Percentiles rank a stretch among this genome's conserved stretches.
Conservation (phyloP, 2,888 invertebrate species). For the Hyposoter dolosus region DNA sequence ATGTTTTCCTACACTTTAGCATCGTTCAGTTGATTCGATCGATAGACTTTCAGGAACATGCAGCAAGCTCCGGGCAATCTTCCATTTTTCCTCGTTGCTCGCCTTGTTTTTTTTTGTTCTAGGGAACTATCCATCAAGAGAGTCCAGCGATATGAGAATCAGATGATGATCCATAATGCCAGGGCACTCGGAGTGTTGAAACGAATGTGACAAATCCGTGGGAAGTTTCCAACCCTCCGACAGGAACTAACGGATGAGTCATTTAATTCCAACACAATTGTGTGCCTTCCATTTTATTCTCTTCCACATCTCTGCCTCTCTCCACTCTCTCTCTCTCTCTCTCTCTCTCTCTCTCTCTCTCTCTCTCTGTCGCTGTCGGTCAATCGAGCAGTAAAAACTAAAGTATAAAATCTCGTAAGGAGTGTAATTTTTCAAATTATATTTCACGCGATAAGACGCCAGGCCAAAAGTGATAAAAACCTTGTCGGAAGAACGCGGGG, state of each 20-base stretch:
- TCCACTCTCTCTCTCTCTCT: background rate
- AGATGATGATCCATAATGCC: conserved; percentile 27
- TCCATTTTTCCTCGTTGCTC: conserved; percentile 2
- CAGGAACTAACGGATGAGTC: background rate
- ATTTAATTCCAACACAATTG: conserved; percentile 24
- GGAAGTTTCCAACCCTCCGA: conserved; percentile 45
- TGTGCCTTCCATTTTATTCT: background rate
- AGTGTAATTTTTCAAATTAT: conserved; percentile 39
- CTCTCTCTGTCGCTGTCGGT: background rate
- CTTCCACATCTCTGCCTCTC: background rate
- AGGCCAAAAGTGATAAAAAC: conserved; percentile 37
- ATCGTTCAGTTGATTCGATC: background rate
- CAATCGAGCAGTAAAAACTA: conserved; percentile 1
- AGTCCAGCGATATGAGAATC: conserved; percentile 30
- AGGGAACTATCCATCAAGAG: conserved; percentile 49
- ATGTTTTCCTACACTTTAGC: background rate
- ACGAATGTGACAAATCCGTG: conserved; percentile 47
- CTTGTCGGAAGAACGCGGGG: conserved; percentile 33
- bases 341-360: background rate
- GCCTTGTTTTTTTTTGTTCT: background rate
- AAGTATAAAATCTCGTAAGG: background rate
- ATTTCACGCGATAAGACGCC: conserved; percentile 22
- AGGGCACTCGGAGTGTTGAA: conserved; percentile 1
- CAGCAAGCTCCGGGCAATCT: conserved; percentile 4
- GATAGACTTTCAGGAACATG: background rate